Evolutionary conservation across 2,113 vertebrate genomes (phyloP), one percentile per base, ranked within the genome.

Genomic region (Petrocephalus microphthalmus): DNA sequence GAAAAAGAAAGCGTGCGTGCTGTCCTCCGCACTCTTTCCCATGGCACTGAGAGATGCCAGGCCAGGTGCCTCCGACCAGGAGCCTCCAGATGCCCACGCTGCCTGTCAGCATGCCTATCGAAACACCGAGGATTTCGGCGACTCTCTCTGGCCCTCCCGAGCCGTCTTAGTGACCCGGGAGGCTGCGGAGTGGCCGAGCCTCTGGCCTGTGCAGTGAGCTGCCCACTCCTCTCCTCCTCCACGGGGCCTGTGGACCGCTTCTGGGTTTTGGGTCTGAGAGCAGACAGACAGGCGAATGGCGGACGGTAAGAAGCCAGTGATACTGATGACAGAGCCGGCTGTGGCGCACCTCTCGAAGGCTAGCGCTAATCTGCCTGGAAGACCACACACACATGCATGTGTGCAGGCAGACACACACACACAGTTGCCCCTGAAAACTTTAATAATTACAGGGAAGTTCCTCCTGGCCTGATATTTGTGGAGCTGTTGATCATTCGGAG

Each of bases 401-500:
- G n/a, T n/a, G 57, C 85, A 22, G 33, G 49, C 86, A n/a, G 33
- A 10, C 60, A 52, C 42, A 29, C 37, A 87, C 20, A 53, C 64
- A 78, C 60, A 19, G 29, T 52, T 78, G 45, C 64, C 64, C 45
- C 37, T 17, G 20, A 13, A 49, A 42, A 49, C 64, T 49, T 87
- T 87, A 49, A 74, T 71, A 51, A 88, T 60, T 86, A 57, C 85
- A 86, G 85, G 85, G 84, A 52, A 54, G 29, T 25, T 53, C 11
- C 25, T 53, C 25, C 51, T 85, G 84, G 84, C 25, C 84, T 49
- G 45, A 22, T 49, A 22, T 83, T 85, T 54, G 52, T 54, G 84
- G 51, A 52, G 25, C 52, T 29, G n/a, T 17, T 33, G n/a, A 83
- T 83, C 20, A 5, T 49, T 49, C 2, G 10, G 19, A 47, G 8